Evolutionary conservation across 2,888 invertebrate species (phyloP).

Genomic region (Eilema sororculum): DNA sequence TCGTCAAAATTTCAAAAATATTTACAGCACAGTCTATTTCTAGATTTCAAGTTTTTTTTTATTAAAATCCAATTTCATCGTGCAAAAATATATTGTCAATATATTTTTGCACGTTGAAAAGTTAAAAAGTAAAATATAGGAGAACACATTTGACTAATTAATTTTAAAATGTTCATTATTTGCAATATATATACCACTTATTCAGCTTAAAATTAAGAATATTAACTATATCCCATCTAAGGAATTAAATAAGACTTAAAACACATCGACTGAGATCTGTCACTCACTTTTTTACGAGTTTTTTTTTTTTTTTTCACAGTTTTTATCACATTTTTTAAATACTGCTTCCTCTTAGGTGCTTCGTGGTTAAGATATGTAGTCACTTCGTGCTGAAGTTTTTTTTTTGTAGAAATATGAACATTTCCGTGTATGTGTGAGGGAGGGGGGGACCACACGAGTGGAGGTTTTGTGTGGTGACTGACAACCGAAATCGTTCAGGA

Average conservation of each 20-base stretch:
- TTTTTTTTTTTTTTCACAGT: slow-evolving; percentile 76
- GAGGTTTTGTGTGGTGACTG: slow-evolving; percentile 67
- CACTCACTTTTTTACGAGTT: slow-evolving; percentile 81
- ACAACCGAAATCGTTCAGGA: slow-evolving; percentile 77
- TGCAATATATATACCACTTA: slow-evolving; percentile 49
- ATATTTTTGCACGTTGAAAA: slow-evolving; percentile 32
- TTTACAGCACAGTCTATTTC: slow-evolving; percentile 70
- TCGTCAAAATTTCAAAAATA: slow-evolving; percentile 62
- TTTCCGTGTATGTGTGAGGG: slow-evolving; percentile 45
- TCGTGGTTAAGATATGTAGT: slow-evolving; percentile 59
- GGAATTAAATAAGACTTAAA: slow-evolving; percentile 75
- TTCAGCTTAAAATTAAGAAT: slow-evolving; percentile 58
- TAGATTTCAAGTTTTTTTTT: slow-evolving; percentile 56
- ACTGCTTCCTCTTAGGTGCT: slow-evolving; percentile 73
- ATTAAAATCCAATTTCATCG: slow-evolving; percentile 43
- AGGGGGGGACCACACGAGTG: slow-evolving; percentile 65
- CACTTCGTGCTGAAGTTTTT: slow-evolving; percentile 42
- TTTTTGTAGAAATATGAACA: slow-evolving; percentile 50
- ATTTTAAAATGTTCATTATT: slow-evolving; percentile 46
- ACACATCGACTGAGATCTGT: slow-evolving; percentile 84
- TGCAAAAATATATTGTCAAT: slow-evolving; percentile 40
- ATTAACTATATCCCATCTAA: slow-evolving; percentile 68
- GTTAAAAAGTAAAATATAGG: slow-evolving; percentile 42
- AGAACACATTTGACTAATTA: slow-evolving; percentile 71
- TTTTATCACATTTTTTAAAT: slow-evolving; percentile 84